Conservation (phyloP, 2,113 vertebrate species). For the Myotis yumanensis region DNA sequence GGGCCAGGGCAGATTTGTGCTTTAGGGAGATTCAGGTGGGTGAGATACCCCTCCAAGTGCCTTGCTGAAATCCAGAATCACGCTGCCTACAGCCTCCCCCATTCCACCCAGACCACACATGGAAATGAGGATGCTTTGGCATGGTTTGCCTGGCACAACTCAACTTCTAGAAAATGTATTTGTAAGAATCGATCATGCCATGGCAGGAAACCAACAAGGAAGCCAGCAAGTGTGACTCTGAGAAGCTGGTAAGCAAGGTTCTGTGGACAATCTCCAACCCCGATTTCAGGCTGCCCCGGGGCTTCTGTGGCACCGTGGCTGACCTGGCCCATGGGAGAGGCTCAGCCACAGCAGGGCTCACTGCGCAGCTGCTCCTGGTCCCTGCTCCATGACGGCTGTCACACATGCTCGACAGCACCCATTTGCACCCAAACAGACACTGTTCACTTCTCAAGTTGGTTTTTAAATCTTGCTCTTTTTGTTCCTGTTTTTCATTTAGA, state of each 20-base stretch:
- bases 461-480: conserved; percentile 80
- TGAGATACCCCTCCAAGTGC: neutral
- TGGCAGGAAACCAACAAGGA: conserved; percentile 74
- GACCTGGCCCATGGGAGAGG: neutral
- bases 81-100: conserved; percentile 55
- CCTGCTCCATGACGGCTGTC: conserved; percentile 25
- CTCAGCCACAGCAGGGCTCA: neutral
- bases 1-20: neutral
- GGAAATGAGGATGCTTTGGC: conserved; percentile 76
- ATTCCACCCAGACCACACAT: conserved; percentile 68
- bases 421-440: conserved; percentile 69
- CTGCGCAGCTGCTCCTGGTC: conserved; percentile 31
- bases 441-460: conserved; percentile 75
- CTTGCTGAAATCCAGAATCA: conserved; percentile 4
- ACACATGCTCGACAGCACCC: conserved; percentile 45
- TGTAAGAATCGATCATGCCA: conserved; percentile 69
- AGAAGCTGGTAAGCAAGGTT: conserved; percentile 48
- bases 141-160: conserved; percentile 73
- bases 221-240: conserved; percentile 60
- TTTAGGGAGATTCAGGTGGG: conserved; percentile 24
- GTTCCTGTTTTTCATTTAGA: conserved; percentile 72
- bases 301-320: neutral
- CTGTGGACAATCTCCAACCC: conserved; percentile 23
- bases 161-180: conserved; percentile 72
- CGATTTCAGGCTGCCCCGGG: fast-evolving